These are phyloP conservation scores for Lysandra coridon DNA, from an alignment of 2,888 invertebrate species.

Conservation along the genomic window DNA sequence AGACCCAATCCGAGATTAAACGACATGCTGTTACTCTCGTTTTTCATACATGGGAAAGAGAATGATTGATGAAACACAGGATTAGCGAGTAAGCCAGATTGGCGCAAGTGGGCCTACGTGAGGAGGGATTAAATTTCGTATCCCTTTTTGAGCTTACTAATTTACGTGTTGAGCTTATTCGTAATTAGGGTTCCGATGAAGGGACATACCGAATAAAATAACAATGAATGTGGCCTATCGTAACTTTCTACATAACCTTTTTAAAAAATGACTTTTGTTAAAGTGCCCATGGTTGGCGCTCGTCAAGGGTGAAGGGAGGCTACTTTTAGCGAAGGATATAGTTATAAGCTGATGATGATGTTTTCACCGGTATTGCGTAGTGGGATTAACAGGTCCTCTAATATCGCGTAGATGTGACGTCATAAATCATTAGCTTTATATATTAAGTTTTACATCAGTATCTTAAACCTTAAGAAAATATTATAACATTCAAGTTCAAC, in stretches of 20 bases:
- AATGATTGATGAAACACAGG: too few relatives aligned
- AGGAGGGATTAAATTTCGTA: not conserved
- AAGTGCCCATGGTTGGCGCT: too few relatives aligned
- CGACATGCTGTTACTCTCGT: not conserved
- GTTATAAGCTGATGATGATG: too few relatives aligned
- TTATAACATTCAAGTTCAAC: too few relatives aligned
- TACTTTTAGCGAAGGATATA: too few relatives aligned
- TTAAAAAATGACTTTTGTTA: not conserved
- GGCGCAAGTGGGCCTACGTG: too few relatives aligned
- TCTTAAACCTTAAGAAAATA: too few relatives aligned
- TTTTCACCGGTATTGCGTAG: too few relatives aligned
- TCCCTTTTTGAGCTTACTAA: not conserved
- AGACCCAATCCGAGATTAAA: too few relatives aligned
- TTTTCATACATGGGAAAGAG: not conserved
- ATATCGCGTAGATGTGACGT: not conserved
- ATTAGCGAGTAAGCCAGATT: too few relatives aligned
- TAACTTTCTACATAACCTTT: not conserved
- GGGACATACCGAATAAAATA: not conserved
- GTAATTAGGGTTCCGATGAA: not conserved
- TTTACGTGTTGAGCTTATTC: not conserved
- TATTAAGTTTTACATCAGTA: not conserved
- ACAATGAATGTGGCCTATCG: not conserved
- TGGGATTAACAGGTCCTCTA: too few relatives aligned
- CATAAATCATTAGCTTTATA: not conserved
- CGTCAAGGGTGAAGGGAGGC: too few relatives aligned